phyloP scores from a whole-genome alignment of 2,113 vertebrate genomes.

The Rhinoptilus africanus region DNA sequence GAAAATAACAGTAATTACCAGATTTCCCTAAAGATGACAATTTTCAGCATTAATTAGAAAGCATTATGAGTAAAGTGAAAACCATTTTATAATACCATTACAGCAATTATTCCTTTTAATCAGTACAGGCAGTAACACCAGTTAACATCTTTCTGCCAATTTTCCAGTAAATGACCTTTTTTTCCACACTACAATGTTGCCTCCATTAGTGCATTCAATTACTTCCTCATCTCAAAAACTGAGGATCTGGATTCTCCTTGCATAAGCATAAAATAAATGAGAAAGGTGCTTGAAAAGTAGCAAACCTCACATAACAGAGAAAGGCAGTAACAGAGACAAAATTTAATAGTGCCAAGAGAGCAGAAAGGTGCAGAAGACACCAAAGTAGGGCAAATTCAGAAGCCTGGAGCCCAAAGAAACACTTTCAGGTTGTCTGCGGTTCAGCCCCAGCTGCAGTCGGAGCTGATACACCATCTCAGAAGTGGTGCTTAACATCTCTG shows the following conservation, averaged over 20 bases:
- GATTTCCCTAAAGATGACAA: neutral
- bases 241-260: neutral
- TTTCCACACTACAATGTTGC: neutral
- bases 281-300: neutral
- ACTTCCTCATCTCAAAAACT: neutral
- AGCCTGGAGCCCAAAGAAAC: neutral
- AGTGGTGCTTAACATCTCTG: neutral
- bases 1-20: neutral
- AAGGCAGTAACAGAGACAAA: neutral
- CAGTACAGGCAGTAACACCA: neutral
- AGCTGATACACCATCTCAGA: neutral
- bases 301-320: neutral
- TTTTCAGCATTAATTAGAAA: conserved; percentile 38
- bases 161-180: neutral
- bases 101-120: neutral
- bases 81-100: conserved; percentile 1
- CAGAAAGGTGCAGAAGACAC: neutral
- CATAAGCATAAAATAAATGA: neutral
- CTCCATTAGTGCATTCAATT: neutral
- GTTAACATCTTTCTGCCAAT: conserved; percentile 10
- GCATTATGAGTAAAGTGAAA: conserved; percentile 8
- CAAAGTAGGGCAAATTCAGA: neutral
- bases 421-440: neutral
- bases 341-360: neutral
- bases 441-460: neutral